Conservation (phyloP, 2,888 invertebrate genomes). For the Drosophila kambysellisi region DNA sequence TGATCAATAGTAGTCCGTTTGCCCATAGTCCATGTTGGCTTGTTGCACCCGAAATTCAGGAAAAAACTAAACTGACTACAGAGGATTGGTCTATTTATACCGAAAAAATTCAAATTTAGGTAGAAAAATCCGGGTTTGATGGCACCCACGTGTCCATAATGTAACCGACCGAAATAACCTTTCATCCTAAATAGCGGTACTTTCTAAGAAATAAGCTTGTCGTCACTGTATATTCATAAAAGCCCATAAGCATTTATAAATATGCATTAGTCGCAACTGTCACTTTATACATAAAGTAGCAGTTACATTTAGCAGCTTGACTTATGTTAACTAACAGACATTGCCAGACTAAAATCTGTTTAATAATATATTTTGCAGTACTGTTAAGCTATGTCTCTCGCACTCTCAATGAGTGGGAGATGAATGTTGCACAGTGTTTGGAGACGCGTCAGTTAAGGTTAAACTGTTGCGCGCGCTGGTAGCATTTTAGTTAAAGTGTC, state of each 20-base stretch:
- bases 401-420: slow-evolving; percentile 9
- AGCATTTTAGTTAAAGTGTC: neutral
- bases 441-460: slow-evolving; percentile 38
- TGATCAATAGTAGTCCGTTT: too few relatives aligned
- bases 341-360: slow-evolving; percentile 16
- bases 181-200: too few relatives aligned
- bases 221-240: neutral
- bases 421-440: slow-evolving; percentile 11
- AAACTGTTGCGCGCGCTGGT: slow-evolving; percentile 36
- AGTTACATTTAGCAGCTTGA: slow-evolving; percentile 1
- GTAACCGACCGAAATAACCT: too few relatives aligned
- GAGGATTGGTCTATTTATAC: too few relatives aligned
- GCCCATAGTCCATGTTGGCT: too few relatives aligned
- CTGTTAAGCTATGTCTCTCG: slow-evolving; percentile 12
- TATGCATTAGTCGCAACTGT: neutral
- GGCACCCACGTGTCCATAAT: too few relatives aligned
- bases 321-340: neutral
- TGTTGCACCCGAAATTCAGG: too few relatives aligned
- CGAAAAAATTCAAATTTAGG: too few relatives aligned
- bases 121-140: too few relatives aligned
- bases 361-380: neutral
- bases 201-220: too few relatives aligned
- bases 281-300: neutral
- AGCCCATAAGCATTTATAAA: neutral
- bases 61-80: too few relatives aligned